Conservation (phyloP, 2,797 vertebrate species). For the Smutsia gigantea region DNA sequence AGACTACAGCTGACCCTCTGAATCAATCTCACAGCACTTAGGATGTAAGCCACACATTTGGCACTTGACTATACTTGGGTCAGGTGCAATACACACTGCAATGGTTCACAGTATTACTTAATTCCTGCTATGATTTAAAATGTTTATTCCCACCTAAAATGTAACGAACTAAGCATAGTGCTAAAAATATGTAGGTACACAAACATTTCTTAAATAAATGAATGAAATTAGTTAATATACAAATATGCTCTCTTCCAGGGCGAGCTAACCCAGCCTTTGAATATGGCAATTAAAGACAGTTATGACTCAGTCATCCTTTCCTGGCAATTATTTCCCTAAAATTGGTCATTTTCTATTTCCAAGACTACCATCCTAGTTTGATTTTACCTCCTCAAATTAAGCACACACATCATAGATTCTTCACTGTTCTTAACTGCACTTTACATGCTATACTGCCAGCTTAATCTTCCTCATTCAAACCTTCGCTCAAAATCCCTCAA, state of each 20-base stretch:
- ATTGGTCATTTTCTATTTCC: not conserved
- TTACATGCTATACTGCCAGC: not conserved
- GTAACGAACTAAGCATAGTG: not conserved
- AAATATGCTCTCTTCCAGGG: not conserved
- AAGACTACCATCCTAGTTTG: not conserved
- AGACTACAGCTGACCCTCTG: not conserved
- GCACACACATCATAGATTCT: not conserved
- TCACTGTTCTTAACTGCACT: not conserved
- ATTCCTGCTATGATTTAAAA: not conserved
- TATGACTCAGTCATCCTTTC: not conserved
- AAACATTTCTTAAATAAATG: not conserved
- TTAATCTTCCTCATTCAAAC: not conserved
- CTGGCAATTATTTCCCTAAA: conserved; percentile 35
- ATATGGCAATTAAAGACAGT: not conserved
- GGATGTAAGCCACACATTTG: not conserved
- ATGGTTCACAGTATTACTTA: not conserved
- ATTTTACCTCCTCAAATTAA: not conserved
- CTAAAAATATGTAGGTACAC: conserved; percentile 37
- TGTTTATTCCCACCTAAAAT: conserved; percentile 30
- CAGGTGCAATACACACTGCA: not conserved
- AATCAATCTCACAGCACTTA: not conserved
- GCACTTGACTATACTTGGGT: not conserved
- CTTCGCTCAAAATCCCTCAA: not conserved
- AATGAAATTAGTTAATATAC: conserved; percentile 25
- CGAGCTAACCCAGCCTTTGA: not conserved